These are phyloP conservation scores for Alloplasta piceator DNA, from an alignment of 2,888 invertebrate species.

Conservation along the genomic window DNA sequence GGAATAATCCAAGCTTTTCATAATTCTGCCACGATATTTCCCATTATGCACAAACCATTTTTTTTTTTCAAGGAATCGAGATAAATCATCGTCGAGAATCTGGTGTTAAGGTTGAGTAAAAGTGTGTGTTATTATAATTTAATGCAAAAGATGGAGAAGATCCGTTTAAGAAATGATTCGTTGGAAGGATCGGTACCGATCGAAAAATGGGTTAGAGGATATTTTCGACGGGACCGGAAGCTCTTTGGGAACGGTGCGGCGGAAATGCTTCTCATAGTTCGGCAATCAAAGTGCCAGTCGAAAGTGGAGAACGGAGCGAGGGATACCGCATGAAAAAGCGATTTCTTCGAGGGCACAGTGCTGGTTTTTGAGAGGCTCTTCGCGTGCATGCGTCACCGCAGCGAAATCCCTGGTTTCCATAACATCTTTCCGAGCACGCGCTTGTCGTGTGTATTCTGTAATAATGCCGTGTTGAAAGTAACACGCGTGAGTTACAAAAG, in stretches of 20 bases:
- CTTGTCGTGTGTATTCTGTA: conserved; percentile 48
- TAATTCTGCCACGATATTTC: conserved; percentile 18
- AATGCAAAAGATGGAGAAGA: conserved; percentile 5
- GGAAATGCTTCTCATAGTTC: conserved; percentile 77
- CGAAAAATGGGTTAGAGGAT: conserved; percentile 59
- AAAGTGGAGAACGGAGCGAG: conserved; percentile 11
- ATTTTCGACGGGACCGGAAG: conserved; percentile 53
- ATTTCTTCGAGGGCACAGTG: conserved; percentile 55
- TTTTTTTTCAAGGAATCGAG: conserved; percentile 1
- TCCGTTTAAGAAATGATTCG: conserved; percentile 26
- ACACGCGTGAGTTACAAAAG: conserved; percentile 53
- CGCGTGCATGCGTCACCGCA: conserved; percentile 55
- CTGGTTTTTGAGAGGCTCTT: conserved; percentile 20
- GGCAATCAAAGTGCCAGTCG: conserved; percentile 15
- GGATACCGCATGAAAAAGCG: conserved; percentile 46
- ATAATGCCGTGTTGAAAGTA: conserved; percentile 61
- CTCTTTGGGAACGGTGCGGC: conserved; percentile 68
- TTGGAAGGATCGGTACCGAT: conserved; percentile 46
- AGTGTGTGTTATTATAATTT: conserved; percentile 33
- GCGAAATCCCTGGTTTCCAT: conserved; percentile 18
- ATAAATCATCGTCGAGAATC: neutral
- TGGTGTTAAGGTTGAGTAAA: conserved; percentile 20
- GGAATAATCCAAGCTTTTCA: neutral
- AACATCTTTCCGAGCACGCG: conserved; percentile 55
- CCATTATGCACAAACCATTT: conserved; percentile 17